Conservation (phyloP, 2,113 vertebrate genomes). For the Eonycteris spelaea region DNA sequence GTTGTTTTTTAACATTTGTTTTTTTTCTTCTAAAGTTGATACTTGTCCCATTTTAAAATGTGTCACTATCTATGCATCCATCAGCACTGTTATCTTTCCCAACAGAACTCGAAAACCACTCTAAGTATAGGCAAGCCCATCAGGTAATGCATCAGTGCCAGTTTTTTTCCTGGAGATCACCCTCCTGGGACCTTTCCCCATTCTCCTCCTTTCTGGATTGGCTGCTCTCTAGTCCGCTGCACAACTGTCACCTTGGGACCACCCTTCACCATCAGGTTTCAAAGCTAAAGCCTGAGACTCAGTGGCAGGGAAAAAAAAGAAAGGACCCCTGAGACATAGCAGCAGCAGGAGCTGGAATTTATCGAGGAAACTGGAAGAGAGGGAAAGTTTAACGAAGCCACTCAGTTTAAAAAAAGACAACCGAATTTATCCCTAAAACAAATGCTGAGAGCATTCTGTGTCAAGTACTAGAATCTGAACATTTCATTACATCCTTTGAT, state of each 20-base stretch:
- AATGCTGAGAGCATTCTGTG: neutral
- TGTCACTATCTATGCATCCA: neutral
- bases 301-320: accelerated
- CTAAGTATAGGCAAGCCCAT: neutral
- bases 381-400: neutral
- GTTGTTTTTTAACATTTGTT: neutral
- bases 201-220: neutral
- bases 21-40: neutral
- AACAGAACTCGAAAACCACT: neutral
- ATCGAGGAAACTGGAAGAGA: neutral
- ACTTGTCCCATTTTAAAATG: neutral
- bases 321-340: neutral
- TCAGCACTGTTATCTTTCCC: neutral
- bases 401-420: neutral
- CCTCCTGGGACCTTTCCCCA: neutral
- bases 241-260: neutral
- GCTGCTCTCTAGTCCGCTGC: neutral
- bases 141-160: too few species aligned
- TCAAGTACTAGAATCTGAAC: neutral
- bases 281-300: neutral
- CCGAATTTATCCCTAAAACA: neutral
- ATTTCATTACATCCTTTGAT: neutral
- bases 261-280: neutral
- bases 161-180: neutral
- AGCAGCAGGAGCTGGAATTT: neutral